These are phyloP conservation scores for Aricia artaxerxes DNA, from an alignment of 2,888 invertebrate species.

Conservation along the genomic window DNA sequence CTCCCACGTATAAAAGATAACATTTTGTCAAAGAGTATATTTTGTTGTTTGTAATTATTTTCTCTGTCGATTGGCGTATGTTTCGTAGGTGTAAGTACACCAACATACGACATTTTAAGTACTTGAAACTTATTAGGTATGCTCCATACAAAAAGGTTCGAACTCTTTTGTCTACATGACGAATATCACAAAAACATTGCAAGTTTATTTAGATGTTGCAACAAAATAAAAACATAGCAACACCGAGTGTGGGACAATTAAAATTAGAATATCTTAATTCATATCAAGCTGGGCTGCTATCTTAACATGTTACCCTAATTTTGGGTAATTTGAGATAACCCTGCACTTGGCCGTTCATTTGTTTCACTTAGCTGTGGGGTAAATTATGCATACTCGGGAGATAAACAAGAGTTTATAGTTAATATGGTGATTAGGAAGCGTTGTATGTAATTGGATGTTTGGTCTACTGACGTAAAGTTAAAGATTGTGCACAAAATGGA, in stretches of 20 bases:
- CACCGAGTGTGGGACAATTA: constrained; percentile 57
- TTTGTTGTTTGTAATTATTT: too few species aligned
- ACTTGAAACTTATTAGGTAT: too few species aligned
- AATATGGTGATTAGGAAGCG: background rate
- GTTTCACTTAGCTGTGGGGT: constrained; percentile 64
- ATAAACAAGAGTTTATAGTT: constrained; percentile 33
- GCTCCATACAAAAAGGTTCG: too few species aligned
- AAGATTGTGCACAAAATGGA: background rate
- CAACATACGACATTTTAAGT: too few species aligned
- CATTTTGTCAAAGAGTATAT: too few species aligned
- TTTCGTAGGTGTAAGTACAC: too few species aligned
- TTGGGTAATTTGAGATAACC: constrained; percentile 66
- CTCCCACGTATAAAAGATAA: too few species aligned
- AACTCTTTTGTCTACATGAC: background rate
- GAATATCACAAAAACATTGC: background rate
- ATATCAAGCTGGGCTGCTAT: constrained; percentile 82
- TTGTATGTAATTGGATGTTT: background rate
- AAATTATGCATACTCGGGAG: constrained; percentile 44
- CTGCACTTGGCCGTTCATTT: constrained; percentile 71
- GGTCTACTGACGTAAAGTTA: background rate
- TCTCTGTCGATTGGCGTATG: too few species aligned
- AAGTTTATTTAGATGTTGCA: background rate
- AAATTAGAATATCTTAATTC: constrained; percentile 88
- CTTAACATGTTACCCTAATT: constrained; percentile 78
- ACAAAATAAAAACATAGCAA: constrained; percentile 35